Percentiles rank a stretch among this genome's conserved stretches.
phyloP scores from a whole-genome alignment of 1,140 invertebrate genomes.

The Drosophila setifemur region DNA sequence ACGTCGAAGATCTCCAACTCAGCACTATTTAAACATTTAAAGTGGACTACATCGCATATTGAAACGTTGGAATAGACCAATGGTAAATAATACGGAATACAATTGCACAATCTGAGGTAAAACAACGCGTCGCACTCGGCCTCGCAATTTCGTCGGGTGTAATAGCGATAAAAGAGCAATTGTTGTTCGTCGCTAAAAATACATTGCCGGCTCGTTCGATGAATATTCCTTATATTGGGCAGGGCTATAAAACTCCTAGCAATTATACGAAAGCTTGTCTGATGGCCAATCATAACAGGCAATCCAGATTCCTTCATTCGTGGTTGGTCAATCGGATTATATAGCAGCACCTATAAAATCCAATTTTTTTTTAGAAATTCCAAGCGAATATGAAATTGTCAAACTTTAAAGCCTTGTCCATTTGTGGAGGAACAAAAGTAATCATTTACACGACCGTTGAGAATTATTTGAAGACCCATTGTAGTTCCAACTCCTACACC shows the following conservation, averaged over 20 bases:
- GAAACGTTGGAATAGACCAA: constrained; percentile 40
- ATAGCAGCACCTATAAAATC: constrained; percentile 54
- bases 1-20: constrained; percentile 34
- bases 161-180: constrained; percentile 67
- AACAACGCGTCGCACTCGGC: constrained; percentile 88
- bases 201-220: constrained; percentile 59
- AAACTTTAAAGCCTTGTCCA: constrained; percentile 89
- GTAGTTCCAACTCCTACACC: constrained; percentile 85
- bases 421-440: constrained; percentile 91
- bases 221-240: constrained; percentile 41
- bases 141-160: constrained; percentile 85
- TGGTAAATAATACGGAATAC: constrained; percentile 88
- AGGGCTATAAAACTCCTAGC: constrained; percentile 56
- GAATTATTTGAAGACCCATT: constrained; percentile 87
- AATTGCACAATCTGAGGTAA: constrained; percentile 86
- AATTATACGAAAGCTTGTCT: constrained; percentile 59
- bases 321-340: constrained; percentile 75
- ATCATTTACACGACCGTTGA: constrained; percentile 87
- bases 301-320: constrained; percentile 69
- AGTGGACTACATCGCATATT: constrained; percentile 50
- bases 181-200: constrained; percentile 68
- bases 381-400: background rate
- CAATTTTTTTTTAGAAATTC: background rate
- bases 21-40: constrained; percentile 49
- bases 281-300: constrained; percentile 58